A percentile compares a stretch with the other conserved stretches of the same genome.
These are phyloP conservation scores for Nymphalis urticae DNA, from an alignment of 2,888 invertebrate species.

Conservation along the genomic window DNA sequence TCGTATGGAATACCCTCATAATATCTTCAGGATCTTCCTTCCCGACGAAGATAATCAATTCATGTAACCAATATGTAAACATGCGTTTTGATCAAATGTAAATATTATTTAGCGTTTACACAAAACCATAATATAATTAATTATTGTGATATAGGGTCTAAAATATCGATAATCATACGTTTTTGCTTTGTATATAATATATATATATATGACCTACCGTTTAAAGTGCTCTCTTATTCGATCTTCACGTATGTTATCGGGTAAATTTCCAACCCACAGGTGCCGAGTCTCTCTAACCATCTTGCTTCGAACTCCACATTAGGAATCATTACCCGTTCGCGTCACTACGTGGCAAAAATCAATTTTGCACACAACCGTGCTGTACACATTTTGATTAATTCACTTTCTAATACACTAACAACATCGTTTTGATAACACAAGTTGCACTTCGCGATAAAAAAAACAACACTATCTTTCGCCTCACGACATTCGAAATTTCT, in stretches of 20 bases:
- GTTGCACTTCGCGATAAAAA: constrained; percentile 64
- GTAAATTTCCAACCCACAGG: constrained; percentile 99
- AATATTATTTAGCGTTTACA: too few relatives aligned
- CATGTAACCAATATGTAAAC: too few relatives aligned
- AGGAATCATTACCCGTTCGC: constrained; percentile 87
- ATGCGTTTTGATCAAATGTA: too few relatives aligned
- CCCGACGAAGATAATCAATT: too few relatives aligned
- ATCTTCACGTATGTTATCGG: constrained; percentile 99
- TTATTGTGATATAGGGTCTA: too few relatives aligned
- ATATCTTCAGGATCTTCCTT: too few relatives aligned
- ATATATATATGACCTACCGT: constrained; percentile 85
- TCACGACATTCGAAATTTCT: constrained; percentile 78
- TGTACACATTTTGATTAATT: constrained; percentile 76
- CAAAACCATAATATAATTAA: too few relatives aligned
- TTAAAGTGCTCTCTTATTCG: constrained; percentile 98
- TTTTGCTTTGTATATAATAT: not conserved
- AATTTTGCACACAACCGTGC: constrained; percentile 80
- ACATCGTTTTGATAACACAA: constrained; percentile 69
- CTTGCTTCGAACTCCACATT: constrained; percentile 97
- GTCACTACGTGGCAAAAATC: constrained; percentile 83
- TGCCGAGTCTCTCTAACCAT: constrained; percentile 99
- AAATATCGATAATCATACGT: not conserved
- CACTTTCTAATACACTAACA: constrained; percentile 68
- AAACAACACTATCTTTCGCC: constrained; percentile 77
- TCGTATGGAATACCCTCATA: too few relatives aligned